Base-by-base conservation (phyloP, 2,888 invertebrate genomes). In the Mesopsocus fuscifrons region DNA sequence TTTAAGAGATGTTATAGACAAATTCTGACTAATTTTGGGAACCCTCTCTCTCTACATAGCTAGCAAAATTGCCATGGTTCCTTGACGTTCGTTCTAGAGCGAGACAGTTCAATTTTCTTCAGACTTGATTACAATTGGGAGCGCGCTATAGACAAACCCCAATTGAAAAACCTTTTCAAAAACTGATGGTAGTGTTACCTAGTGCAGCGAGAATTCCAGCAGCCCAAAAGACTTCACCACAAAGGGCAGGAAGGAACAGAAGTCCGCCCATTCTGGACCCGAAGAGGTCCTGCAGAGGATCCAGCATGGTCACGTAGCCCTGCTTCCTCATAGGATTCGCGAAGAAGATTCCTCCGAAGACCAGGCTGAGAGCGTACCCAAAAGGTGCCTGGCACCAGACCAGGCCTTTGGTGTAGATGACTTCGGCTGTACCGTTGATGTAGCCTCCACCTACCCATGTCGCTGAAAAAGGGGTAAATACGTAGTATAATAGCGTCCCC, bases 361-460 rank as follows among this genome's bases (percentile, higher is more conserved):
- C 82, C 41, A 98, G 74, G 51, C 92, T 92, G 46, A 95, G 72
- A 4, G 95, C 87, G 62, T 98, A 97, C 45, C 97, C 97, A 63
- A 98, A 87, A n/a, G 97, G 97, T 43, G 97, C 97, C 67, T 95
- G 94, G 63, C 95, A 95, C 91, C 94, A 95, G 34, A 94, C 77
- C 56, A 97, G 67, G 1, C 92, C 94, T 47, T 72, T 75, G 32
- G 85, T 87, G 66, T 88, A 95, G 55, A 97, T 88, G 38, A 85
- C 87, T 66, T 98, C 97, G 20, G 97, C 94, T 15, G 97, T 95
- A 49, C 97, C 97, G 62, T 98, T 98, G 61, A 98, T 98, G 67
- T 97, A 98, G 41, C 95, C 97, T 34, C 98, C 97, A 48, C 97
- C 98, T 42, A 98, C 97, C 97, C 98, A 98, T 13, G 97, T 98